Evolutionary conservation across 2,797 vertebrate genomes (phyloP), one percentile per base, ranked within the genome.

Genomic region (Onychomys torridus): DNA sequence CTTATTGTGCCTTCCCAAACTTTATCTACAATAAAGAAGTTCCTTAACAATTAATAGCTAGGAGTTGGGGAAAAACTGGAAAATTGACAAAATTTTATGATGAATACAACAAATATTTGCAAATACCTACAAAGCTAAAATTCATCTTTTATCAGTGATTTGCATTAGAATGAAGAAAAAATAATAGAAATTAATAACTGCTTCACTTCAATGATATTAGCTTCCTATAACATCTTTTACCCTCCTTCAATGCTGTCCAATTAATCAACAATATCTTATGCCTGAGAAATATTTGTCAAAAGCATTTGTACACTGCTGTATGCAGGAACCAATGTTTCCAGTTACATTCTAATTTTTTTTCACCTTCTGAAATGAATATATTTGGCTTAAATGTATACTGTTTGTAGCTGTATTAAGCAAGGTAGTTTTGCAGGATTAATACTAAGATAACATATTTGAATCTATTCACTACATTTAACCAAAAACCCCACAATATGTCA

Each of bases 391-490:
- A 59, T 67, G 23, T 55, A 40, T 83, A 88, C 89, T 63, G 7
- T 95, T 57, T 85, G 13, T 63, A 63, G 0, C 11, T 88, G 52
- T 91, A 11, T 57, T 59, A 92, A 95, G 69, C 12, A 10, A 55
- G 10, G 55, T 57, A 52, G 1, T 61, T 75, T 89, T 95, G 8
- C 12, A 94, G 85, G 49, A 23, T 92, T 96, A 94, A 81, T 82
- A 57, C 4, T 79, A 81, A 93, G n/a, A 69, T 94, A 93, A 91
- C 23, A 81, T 75, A 94, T 87, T 87, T 67, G 12, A 90, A 83
- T 82, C 21, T 83, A 49, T 78, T 93, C 29, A 85, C 52, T 91
- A 81, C 1, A 13, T 52, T 89, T 93, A 29, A 95, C 96, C 23
- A 96, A 85, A 97, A 93, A 21, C 0, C 19, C 0, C 19, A 40